Evolutionary conservation across 2,797 vertebrate genomes (phyloP), one percentile per base, ranked within the genome.

Genomic region (Podargus strigoides): DNA sequence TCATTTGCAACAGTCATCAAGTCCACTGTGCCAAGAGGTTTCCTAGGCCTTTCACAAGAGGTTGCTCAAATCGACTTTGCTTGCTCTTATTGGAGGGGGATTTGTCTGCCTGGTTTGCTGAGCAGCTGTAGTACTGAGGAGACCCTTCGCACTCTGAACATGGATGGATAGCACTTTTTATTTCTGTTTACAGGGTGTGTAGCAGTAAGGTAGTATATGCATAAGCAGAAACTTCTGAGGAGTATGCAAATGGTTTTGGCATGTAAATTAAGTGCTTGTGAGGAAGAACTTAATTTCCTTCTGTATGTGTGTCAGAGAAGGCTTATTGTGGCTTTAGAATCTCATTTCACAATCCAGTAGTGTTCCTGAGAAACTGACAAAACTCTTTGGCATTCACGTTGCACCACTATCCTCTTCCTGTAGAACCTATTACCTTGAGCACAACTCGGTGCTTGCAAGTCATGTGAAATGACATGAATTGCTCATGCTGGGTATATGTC

Each of bases 131-230:
- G 9, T 9, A 42, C 44, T 49, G 12, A 62, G 84, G 68, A 67
- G 78, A 78, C 23, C 20, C 24, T 78, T 64, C 37, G 12, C 1
- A 3, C 37, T 55, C 47, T 5, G 47, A 76, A 41, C 0, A 21
- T 12, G n/a, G 1, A 2, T n/a, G 4, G 16, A 5, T 12, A 62
- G 27, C 4, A 3, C 4, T 28, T 42, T 22, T 6, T 14, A 50
- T 74, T 44, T 19, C 53, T 24, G 7, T 14, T n/a, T 55, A 6
- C 42, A n/a, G n/a, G n/a, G n/a, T n/a, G n/a, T n/a, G n/a, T n/a
- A n/a, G n/a, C n/a, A 3, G 22, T 14, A 56, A 74, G 22, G n/a
- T 13, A 74, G 46, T 23, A 22, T 34, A 3, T 34, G 41, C 26
- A 20, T 47, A 52, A 69, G 69, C 78, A n/a, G 22, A 47, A 70